These are phyloP conservation scores for Dysdera silvatica DNA, from an alignment of 1,140 invertebrate genomes.

Conservation along the genomic window DNA sequence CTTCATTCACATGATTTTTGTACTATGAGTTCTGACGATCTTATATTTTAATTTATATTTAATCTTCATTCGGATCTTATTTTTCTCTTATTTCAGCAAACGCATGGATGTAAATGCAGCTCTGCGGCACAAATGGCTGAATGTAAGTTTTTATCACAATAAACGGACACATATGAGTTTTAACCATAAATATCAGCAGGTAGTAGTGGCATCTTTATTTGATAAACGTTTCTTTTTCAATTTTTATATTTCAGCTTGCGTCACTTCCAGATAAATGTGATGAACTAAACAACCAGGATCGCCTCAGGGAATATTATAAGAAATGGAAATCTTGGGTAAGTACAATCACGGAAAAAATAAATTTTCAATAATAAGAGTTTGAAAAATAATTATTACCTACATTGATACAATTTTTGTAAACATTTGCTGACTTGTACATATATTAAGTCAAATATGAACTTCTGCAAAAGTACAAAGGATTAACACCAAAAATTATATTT, in stretches of 20 bases:
- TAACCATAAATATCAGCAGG: not conserved
- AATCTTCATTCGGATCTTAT: not conserved
- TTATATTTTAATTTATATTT: not conserved
- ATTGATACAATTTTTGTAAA: too few species aligned
- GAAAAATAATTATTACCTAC: too few species aligned
- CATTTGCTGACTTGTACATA: too few species aligned
- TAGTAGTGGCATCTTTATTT: not conserved
- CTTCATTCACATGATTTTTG: too few species aligned
- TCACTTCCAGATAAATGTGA: slow-evolving; percentile 30
- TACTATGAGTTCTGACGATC: too few species aligned
- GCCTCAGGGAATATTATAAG: slow-evolving; percentile 33
- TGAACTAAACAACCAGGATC: slow-evolving; percentile 29
- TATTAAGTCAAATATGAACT: too few species aligned
- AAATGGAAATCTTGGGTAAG: slow-evolving; percentile 35
- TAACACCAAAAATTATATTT: too few species aligned
- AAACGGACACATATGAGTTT: too few species aligned
- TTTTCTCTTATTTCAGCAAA: slow-evolving; percentile 38
- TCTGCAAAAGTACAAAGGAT: too few species aligned
- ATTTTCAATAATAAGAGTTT: too few species aligned
- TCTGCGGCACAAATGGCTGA: slow-evolving; percentile 78
- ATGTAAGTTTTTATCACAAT: slow-evolving; percentile 34
- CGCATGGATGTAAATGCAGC: slow-evolving; percentile 70
- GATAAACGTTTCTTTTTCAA: not conserved
- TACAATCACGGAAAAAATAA: not conserved
- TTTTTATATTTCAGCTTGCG: slow-evolving; percentile 22